Evolutionary conservation across 2,113 vertebrate species (phyloP).

Genomic region (Lophura nycthemera): DNA sequence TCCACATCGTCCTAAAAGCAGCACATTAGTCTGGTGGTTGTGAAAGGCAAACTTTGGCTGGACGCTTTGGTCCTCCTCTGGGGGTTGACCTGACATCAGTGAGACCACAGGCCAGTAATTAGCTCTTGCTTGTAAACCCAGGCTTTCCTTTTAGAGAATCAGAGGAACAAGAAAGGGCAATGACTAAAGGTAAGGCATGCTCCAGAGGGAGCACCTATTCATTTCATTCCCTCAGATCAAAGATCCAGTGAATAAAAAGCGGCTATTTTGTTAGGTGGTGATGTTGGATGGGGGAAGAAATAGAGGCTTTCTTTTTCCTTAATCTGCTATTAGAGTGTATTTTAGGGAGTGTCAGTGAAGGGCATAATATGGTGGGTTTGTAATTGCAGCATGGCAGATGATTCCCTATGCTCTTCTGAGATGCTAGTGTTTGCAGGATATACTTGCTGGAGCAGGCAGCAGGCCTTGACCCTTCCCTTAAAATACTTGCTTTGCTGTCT

Average conservation of each 20-base stretch:
- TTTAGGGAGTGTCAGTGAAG: slow-evolving; percentile 3
- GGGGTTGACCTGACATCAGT: neutral
- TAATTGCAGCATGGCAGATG: slow-evolving; percentile 12
- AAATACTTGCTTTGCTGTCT: neutral
- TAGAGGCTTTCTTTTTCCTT: neutral
- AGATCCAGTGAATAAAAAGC: neutral
- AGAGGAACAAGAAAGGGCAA: neutral
- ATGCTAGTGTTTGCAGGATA: neutral
- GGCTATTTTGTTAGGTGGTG: neutral
- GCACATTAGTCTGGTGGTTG: accelerated
- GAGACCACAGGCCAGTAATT: neutral
- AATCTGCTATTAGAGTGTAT: neutral
- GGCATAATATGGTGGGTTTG: neutral
- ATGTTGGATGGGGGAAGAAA: neutral
- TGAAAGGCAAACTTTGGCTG: neutral
- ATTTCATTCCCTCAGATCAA: neutral
- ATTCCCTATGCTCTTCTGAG: neutral
- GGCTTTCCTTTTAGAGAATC: neutral
- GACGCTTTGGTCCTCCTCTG: neutral
- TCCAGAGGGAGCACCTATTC: neutral
- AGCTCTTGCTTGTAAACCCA: neutral
- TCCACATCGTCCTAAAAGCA: neutral
- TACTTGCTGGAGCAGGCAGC: neutral
- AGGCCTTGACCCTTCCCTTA: neutral
- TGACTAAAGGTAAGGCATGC: neutral